phyloP scores from a whole-genome alignment of 2,888 invertebrate genomes.

The Aspidiotus rigidus region DNA sequence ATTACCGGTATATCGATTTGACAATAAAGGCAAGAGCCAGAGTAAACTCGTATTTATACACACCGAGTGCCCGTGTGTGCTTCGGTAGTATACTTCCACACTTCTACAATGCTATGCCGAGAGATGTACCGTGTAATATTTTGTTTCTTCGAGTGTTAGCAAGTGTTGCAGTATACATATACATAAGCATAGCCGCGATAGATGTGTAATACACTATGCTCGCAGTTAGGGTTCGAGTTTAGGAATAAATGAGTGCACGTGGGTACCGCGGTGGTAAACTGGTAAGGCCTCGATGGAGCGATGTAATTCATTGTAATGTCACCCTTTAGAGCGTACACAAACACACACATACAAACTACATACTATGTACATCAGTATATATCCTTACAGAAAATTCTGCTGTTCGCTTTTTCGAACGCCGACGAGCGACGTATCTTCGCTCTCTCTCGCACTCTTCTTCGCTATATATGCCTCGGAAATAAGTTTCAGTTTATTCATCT shows the following conservation, averaged over 20 bases:
- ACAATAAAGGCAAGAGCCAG: slow-evolving; percentile 26
- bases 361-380: not conserved
- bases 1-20: slow-evolving; percentile 32
- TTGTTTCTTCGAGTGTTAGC: slow-evolving; percentile 25
- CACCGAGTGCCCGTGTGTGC: slow-evolving; percentile 15
- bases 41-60: slow-evolving; percentile 25
- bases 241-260: slow-evolving; percentile 32
- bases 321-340: slow-evolving; percentile 17
- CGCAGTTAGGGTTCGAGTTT: slow-evolving; percentile 15
- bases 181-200: too few relatives aligned
- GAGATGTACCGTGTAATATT: not conserved
- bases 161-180: slow-evolving; percentile 8
- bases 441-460: too few relatives aligned
- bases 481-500: too few relatives aligned
- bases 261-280: slow-evolving; percentile 17
- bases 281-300: slow-evolving; percentile 30
- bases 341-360: not conserved
- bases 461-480: too few relatives aligned
- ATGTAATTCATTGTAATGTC: slow-evolving; percentile 32
- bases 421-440: too few relatives aligned
- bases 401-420: not conserved
- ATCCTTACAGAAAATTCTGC: not conserved
- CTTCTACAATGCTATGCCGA: not conserved
- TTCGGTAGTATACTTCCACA: not conserved
- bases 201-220: not conserved